Evolutionary conservation across 1,140 invertebrate species (phyloP), one percentile per base, ranked within the genome.

Genomic region (Drosophila paulistorum): DNA sequence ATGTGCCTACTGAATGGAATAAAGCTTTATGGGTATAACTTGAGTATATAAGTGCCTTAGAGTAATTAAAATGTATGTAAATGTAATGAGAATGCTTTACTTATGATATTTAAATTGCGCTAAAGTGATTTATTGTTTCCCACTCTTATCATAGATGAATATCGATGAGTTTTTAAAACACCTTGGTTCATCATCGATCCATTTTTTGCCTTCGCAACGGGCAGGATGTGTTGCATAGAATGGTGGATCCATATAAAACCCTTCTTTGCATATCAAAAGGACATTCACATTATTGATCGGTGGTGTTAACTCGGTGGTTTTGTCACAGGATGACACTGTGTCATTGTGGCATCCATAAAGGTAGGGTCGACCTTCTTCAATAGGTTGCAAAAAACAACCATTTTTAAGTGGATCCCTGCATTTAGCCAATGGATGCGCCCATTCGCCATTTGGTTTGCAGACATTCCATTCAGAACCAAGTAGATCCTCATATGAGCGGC

Each of bases 391-490:
- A 13, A 10, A 13, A 58, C 55, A 58, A 33, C 30, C 55, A 35
- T 35, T 10, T 0, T 10, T 2, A 58, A 4, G 7, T 7, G 13
- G 26, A n/a, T 14, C n/a, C 17, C 2, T 3, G 6, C 68, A 75
- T 3, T 1, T 42, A 1, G 69, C 41, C n/a, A 65, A 30, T 3
- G 4, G 1, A 3, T 41, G 30, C 14, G 54, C 30, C 68, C 68
- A 75, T 4, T 9, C 26, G 7, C 68, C 73, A 26, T 45, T 30
- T 1, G 14, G 5, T 0, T 5, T 1, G 14, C 74, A 76, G 1
- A 76, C 74, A 30, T 68, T 76, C 65, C 73, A 72, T 6, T 14
- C 7, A 0, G 3, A n/a, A 5, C 64, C 69, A 1, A 0, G 1
- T 4, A 42, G 5, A 0, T 0, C 20, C 9, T 0, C 3, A 9